Base-by-base conservation (phyloP, 2,888 invertebrate species). In the Mythimna loreyi region DNA sequence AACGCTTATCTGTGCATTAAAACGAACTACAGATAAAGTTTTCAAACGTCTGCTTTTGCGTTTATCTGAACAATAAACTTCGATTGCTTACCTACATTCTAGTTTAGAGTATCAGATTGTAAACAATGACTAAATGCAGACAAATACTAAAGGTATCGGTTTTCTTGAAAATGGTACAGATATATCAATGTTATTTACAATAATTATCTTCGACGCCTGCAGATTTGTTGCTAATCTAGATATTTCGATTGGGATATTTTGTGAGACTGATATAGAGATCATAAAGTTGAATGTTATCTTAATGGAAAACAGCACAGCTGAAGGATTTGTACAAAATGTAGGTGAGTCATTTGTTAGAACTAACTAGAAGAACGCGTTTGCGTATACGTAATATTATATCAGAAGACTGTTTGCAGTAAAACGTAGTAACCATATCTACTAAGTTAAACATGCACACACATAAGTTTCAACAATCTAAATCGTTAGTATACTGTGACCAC, bases 1-100 rank as follows among this genome's bases (percentile, higher is more conserved):
- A 91, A 91, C 82, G 80, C 86, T 91, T 92, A 91, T 92, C 90
- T 86, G 66, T 75, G 75, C 78, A 78, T 78, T 80, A 70, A 68
- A 82, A 81, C 66, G 73, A 69, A 81, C 69, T 75, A 76, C 70
- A 81, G 86, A 88, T 88, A 87, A 85, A 80, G 67, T 77, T 82
- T 81, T 80, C 76, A 87, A 83, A 84, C 82, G 80, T 85, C 80
- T 83, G 83, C 80, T 82, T 84, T 87, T 80, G 77, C 33, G 66
- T 73, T 76, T 82, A 85, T 83, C 78, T 76, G 65, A 63, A 75
- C 78, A 85, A 75, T 81, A 83, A 83, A 82, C 73, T 72, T 69
- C 55, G 68, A 72, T 78, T 78, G 75, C 72, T 83, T 80, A 70
- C 83, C 83, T 80, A 80, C 62, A 80, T 84, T 64, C 72, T 72